A percentile compares a stretch with the other conserved stretches of the same genome.
Evolutionary conservation across 2,888 invertebrate genomes (phyloP).

Genomic region (Ecdyonurus torrentis): DNA sequence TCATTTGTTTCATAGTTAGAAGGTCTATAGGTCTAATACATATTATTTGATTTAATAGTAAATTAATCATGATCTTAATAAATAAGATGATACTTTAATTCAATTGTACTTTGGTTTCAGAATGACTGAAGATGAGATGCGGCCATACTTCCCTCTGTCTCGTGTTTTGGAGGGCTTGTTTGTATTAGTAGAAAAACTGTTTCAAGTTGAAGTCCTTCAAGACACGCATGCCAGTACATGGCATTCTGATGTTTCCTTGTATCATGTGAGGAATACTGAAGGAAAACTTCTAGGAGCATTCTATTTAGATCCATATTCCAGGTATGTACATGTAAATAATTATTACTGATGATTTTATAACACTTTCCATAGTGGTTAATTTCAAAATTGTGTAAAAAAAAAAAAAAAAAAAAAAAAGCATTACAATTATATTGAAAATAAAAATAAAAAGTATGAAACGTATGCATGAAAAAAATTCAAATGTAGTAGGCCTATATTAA

Average conservation of each 20-base stretch:
- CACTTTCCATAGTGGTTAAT: neutral
- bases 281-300: slow-evolving; percentile 58
- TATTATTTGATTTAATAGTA: neutral
- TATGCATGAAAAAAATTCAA: neutral
- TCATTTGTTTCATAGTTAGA: no score
- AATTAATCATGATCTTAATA: neutral
- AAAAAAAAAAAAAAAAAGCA: no score
- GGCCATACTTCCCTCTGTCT: slow-evolving; percentile 68
- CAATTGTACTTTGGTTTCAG: slow-evolving; percentile 21
- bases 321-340: slow-evolving; percentile 15
- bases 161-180: slow-evolving; percentile 67
- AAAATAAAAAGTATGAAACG: neutral
- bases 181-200: slow-evolving; percentile 54
- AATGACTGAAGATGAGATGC: slow-evolving; percentile 50
- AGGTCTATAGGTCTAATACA: neutral
- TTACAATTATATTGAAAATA: slow-evolving; percentile 2
- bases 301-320: slow-evolving; percentile 65
- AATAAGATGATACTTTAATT: slow-evolving; percentile 3
- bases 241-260: slow-evolving; percentile 75
- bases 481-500: neutral
- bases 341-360: neutral
- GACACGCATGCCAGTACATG: slow-evolving; percentile 49
- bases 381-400: no score
- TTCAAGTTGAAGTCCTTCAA: slow-evolving; percentile 46
- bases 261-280: slow-evolving; percentile 55